Percentiles rank a stretch among this genome's conserved stretches.
phyloP scores from a whole-genome alignment of 1,140 invertebrate species.

The Teleopsis dalmanni region DNA sequence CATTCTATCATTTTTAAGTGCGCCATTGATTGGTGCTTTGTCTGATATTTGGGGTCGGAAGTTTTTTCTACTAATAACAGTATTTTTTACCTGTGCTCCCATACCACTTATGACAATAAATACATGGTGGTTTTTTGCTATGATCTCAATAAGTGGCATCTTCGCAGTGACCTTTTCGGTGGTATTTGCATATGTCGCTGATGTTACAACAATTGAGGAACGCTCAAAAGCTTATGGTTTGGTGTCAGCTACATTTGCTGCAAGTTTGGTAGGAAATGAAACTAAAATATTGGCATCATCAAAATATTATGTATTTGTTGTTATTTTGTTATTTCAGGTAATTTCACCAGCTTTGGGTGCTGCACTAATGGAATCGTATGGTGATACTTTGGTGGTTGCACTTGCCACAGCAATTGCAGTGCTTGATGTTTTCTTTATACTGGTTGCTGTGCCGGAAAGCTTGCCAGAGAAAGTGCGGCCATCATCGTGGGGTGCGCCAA shows the following conservation, averaged over 20 bases:
- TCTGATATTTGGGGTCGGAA: slow-evolving; percentile 98
- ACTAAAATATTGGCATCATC: background rate
- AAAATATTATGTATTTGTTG: background rate
- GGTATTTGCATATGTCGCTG: slow-evolving; percentile 98
- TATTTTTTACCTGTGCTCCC: slow-evolving; percentile 98
- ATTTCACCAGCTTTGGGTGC: slow-evolving; percentile 95
- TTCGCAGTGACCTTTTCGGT: slow-evolving; percentile 99
- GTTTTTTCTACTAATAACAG: slow-evolving; percentile 95
- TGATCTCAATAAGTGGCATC: slow-evolving; percentile 97
- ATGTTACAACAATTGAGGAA: slow-evolving; percentile 97
- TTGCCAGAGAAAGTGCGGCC: slow-evolving; percentile 87
- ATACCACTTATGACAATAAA: slow-evolving; percentile 98
- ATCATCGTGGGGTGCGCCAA: slow-evolving; percentile 68
- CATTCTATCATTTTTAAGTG: slow-evolving; percentile 92
- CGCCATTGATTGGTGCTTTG: slow-evolving; percentile 91
- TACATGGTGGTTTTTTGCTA: slow-evolving; percentile 99
- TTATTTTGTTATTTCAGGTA: slow-evolving; percentile 24
- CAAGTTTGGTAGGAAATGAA: slow-evolving; percentile 69
- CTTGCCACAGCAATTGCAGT: slow-evolving; percentile 90
- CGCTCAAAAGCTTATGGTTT: slow-evolving; percentile 93
- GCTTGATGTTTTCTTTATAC: slow-evolving; percentile 95
- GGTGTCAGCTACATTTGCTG: slow-evolving; percentile 97
- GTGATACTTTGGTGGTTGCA: slow-evolving; percentile 91
- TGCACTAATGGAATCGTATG: slow-evolving; percentile 83
- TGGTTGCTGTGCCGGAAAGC: slow-evolving; percentile 96